Evolutionary conservation across 2,888 invertebrate species (phyloP).

Genomic region (Mellilla xanthometata): DNA sequence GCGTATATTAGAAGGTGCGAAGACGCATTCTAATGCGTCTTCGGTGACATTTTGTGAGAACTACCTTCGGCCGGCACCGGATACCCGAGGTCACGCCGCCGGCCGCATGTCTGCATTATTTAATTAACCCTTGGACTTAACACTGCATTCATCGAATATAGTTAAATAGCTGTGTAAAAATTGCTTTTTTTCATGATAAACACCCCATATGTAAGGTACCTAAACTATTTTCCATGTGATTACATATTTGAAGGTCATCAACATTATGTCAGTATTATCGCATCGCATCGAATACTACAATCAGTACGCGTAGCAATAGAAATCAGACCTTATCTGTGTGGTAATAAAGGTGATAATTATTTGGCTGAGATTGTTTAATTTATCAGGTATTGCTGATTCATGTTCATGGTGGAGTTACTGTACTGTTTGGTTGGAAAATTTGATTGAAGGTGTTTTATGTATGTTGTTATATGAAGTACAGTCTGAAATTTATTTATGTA

Average conservation of each 20-base stretch:
- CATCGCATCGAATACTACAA: slow-evolving; percentile 13
- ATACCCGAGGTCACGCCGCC: slow-evolving; percentile 15
- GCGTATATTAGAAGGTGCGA: no score
- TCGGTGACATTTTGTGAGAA: no score
- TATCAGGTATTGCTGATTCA: slow-evolving; percentile 14
- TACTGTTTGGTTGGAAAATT: neutral
- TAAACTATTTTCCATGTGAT: neutral
- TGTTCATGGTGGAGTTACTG: neutral
- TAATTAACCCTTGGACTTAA: slow-evolving; percentile 7
- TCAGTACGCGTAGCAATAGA: slow-evolving; percentile 1
- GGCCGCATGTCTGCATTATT: slow-evolving; percentile 5
- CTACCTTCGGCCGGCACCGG: slow-evolving; percentile 5
- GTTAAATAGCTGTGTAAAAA: neutral
- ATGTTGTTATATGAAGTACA: no score
- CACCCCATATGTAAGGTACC: neutral
- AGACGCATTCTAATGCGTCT: no score
- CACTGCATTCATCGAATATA: neutral
- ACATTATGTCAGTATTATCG: slow-evolving; percentile 26
- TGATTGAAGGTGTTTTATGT: no score
- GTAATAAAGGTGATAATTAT: slow-evolving; percentile 2
- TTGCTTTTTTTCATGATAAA: neutral
- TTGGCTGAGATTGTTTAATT: neutral
- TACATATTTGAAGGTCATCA: slow-evolving; percentile 12
- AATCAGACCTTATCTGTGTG: slow-evolving; percentile 8
- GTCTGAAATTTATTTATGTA: no score